Conservation (phyloP, 1,140 invertebrate species). For the Hyles vespertilio region DNA sequence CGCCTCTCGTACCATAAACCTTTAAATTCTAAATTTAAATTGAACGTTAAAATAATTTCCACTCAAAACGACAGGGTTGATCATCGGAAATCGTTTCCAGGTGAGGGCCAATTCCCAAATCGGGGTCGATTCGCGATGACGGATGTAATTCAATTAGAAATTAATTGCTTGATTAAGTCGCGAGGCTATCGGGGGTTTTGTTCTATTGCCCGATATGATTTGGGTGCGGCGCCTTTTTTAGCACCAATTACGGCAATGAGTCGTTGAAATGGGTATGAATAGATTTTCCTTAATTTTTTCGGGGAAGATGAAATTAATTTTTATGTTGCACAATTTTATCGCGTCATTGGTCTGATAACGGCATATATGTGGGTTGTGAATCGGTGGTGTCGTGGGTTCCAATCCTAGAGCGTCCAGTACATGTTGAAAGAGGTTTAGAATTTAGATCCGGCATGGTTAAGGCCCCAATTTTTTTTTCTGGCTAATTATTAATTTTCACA, state of each 20-base stretch:
- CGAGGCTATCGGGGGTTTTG: constrained; percentile 50
- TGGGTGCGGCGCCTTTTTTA: constrained; percentile 47
- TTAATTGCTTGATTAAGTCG: constrained; percentile 73
- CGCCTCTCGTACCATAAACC: neutral
- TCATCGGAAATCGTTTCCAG: constrained; percentile 7
- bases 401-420: too few species aligned
- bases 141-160: constrained; percentile 70
- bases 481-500: too few species aligned
- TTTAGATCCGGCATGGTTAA: too few species aligned
- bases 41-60: constrained; percentile 15
- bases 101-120: constrained; percentile 12
- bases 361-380: too few species aligned
- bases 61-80: neutral
- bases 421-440: too few species aligned
- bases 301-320: too few species aligned
- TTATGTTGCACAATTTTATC: too few species aligned
- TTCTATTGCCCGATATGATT: constrained; percentile 60
- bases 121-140: constrained; percentile 46
- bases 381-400: too few species aligned
- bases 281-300: too few species aligned
- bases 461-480: too few species aligned
- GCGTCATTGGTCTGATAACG: too few species aligned
- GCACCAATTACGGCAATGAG: constrained; percentile 58
- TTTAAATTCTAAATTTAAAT: neutral
- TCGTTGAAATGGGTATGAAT: too few species aligned